phyloP scores from a whole-genome alignment of 2,113 vertebrate genomes.

The Lates calcarifer region DNA sequence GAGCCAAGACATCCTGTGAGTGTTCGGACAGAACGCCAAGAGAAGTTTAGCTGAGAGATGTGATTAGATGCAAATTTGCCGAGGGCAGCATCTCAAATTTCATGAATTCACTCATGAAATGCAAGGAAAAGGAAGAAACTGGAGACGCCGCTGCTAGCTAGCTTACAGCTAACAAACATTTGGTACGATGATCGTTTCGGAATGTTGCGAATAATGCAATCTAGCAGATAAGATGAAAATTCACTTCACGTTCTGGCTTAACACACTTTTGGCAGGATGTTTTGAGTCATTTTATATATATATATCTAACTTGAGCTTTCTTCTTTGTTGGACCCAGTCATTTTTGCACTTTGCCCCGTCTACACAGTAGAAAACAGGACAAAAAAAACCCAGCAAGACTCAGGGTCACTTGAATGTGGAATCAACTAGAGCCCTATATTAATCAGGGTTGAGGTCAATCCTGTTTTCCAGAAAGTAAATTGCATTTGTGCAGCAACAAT shows the following conservation, averaged over 20 bases:
- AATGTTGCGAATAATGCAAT: neutral
- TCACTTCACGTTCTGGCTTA: neutral
- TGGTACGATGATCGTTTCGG: neutral
- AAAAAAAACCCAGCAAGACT: slow-evolving; percentile 16
- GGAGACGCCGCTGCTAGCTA: neutral
- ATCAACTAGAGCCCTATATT: slow-evolving; percentile 34
- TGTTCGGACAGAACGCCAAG: neutral
- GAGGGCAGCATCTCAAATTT: too few species aligned
- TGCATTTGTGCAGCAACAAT: slow-evolving; percentile 71
- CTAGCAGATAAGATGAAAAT: neutral
- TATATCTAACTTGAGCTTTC: neutral
- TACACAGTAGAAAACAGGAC: slow-evolving; percentile 77
- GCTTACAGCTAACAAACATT: neutral
- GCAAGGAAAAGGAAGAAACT: neutral
- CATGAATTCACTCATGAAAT: too few species aligned
- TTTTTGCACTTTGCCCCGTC: slow-evolving; percentile 47
- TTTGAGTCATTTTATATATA: slow-evolving; percentile 6
- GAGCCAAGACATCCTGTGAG: slow-evolving; percentile 33
- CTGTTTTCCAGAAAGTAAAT: slow-evolving; percentile 47
- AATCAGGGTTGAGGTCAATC: slow-evolving; percentile 44
- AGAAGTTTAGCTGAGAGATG: neutral
- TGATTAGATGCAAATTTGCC: too few species aligned
- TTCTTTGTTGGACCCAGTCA: slow-evolving; percentile 6
- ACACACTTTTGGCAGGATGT: slow-evolving; percentile 26
- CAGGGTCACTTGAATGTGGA: slow-evolving; percentile 25